phyloP scores from a whole-genome alignment of 2,797 vertebrate species.

The Diceros bicornis region DNA sequence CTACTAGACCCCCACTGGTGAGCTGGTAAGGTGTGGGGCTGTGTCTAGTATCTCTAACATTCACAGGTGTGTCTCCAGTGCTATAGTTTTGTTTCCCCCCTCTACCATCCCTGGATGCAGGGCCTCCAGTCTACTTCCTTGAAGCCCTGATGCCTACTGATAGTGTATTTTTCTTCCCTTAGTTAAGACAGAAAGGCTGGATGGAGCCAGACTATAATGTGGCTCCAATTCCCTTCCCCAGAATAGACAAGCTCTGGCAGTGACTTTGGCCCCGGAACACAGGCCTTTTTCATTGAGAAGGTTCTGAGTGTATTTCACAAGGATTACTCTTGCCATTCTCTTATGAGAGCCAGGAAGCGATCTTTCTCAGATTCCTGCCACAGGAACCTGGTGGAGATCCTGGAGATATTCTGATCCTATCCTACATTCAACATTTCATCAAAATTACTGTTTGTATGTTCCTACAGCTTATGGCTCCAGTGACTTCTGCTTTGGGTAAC shows the following conservation, averaged over 20 bases:
- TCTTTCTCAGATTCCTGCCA: background rate
- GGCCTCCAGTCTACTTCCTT: background rate
- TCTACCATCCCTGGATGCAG: background rate
- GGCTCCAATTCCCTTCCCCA: background rate
- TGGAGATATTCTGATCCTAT: background rate
- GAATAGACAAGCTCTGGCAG: background rate
- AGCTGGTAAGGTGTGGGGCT: background rate
- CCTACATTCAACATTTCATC: background rate
- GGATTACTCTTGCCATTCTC: background rate
- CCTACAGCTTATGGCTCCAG: background rate
- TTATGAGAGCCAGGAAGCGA: background rate
- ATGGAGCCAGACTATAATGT: background rate
- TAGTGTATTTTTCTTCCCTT: background rate
- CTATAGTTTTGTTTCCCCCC: background rate
- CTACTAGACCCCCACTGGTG: rapidly evolving
- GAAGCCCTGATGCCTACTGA: background rate
- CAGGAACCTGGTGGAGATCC: background rate
- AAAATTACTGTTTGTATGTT: background rate
- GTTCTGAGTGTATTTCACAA: background rate
- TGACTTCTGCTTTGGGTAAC: background rate
- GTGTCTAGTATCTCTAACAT: background rate
- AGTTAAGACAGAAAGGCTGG: background rate
- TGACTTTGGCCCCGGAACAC: background rate
- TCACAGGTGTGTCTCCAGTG: background rate
- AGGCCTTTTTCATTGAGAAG: background rate